These are phyloP conservation scores for Kryptolebias ocellatus DNA, from an alignment of 2,797 vertebrate species.

Conservation along the genomic window DNA sequence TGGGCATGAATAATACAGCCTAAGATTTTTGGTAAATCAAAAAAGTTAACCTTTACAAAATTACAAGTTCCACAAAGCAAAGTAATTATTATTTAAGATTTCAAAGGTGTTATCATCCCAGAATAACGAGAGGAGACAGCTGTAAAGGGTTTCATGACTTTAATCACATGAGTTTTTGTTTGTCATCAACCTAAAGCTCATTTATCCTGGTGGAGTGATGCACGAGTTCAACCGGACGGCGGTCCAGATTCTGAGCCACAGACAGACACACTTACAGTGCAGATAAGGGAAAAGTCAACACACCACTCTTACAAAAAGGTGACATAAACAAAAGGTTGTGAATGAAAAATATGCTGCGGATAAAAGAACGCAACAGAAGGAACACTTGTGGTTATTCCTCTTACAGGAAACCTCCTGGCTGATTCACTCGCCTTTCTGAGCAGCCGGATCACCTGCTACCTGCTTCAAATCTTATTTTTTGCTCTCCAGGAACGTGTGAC, in stretches of 20 bases:
- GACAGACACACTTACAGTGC: slow-evolving; percentile 1
- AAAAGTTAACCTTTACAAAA: too few species aligned
- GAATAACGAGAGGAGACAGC: not conserved
- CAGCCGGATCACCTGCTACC: not conserved
- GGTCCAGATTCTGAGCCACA: not conserved
- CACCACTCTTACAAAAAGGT: not conserved
- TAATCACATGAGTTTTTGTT: slow-evolving; percentile 45
- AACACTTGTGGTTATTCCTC: not conserved
- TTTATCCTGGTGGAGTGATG: slow-evolving; percentile 23
- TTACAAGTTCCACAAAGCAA: too few species aligned
- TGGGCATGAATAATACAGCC: too few species aligned
- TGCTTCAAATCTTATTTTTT: not conserved
- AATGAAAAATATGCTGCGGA: not conserved
- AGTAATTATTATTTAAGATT: too few species aligned
- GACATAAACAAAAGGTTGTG: not conserved
- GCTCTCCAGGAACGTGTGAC: not conserved
- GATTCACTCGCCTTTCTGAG: not conserved
- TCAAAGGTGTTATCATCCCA: too few species aligned
- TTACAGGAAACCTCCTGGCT: not conserved
- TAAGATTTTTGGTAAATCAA: too few species aligned
- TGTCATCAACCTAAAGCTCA: slow-evolving; percentile 19
- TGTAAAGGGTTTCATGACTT: slow-evolving; percentile 44
- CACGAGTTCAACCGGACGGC: slow-evolving; percentile 18
- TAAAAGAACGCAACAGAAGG: not conserved
- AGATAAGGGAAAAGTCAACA: slow-evolving; percentile 9